phyloP scores from a whole-genome alignment of 2,888 invertebrate genomes.

The Nephrotoma flavescens region DNA sequence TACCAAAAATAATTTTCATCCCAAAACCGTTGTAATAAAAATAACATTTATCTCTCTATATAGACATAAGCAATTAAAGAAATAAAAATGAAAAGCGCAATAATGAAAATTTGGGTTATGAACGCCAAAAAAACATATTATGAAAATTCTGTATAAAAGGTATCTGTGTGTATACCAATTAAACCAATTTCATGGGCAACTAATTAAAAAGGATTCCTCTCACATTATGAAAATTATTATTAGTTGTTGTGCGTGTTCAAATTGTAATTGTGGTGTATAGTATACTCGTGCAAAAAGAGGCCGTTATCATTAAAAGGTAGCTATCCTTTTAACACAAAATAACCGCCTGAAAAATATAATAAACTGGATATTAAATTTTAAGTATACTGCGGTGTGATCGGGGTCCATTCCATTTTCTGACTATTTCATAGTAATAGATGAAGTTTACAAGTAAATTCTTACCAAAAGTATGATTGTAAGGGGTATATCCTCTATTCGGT shows the following conservation, averaged over 20 bases:
- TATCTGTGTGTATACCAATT: background rate
- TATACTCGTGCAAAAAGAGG: background rate
- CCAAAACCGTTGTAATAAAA: background rate
- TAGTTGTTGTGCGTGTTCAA: background rate
- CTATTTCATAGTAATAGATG: too few species aligned
- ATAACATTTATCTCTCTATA: background rate
- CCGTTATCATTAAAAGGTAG: background rate
- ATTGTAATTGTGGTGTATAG: background rate
- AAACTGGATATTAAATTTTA: background rate
- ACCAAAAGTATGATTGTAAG: too few species aligned
- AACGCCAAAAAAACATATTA: background rate
- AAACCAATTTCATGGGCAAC: background rate
- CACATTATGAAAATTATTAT: background rate
- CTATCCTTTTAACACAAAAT: background rate
- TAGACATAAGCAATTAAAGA: background rate
- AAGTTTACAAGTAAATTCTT: too few species aligned
- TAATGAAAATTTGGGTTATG: background rate
- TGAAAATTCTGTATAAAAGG: background rate
- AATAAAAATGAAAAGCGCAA: background rate
- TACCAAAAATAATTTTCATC: background rate
- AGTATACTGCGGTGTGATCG: too few species aligned
- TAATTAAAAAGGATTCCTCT: background rate
- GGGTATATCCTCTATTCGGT: too few species aligned
- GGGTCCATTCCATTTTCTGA: too few species aligned
- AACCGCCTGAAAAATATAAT: background rate